Base-by-base conservation (phyloP, 2,113 vertebrate genomes). In the Nothocercus julius region DNA sequence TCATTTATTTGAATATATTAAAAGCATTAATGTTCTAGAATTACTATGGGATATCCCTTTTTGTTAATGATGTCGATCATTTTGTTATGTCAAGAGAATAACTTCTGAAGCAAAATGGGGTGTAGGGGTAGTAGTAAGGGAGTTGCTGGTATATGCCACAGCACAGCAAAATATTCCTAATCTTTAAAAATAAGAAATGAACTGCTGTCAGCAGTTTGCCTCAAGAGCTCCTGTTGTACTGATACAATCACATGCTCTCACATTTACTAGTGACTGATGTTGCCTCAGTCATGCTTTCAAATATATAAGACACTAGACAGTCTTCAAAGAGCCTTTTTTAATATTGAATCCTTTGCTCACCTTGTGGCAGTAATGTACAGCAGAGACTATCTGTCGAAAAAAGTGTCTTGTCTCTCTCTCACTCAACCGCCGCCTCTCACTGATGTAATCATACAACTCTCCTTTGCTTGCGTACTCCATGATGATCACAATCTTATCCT, bases 401-500 rank as follows among this genome's bases (percentile, higher is more conserved):
- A 99, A 99, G 95, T 98, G 99, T 68, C 99, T 97, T 2, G 99
- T 99, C 97, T 99, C 99, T 70, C 99, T 97, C 95, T 99, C 99
- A 0, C 98, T 99, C 78, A 99, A 97, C 81, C 98, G 98, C 36
- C 99, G 97, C 69, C 99, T 98, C 97, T 99, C 99, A 9, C 99
- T 99, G 98, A 99, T 99, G 97, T 99, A 99, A 96, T 99, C 99
- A 0, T 99, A 99, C 93, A 99, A 94, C 97, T 99, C 99, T 6
- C 99, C 99, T 97, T 99, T 99, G 94, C 99, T 99, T 82, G 99
- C 98, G 4, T 98, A 98, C 40, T 98, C 98, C 99, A 99, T 99
- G 97, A 99, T 99, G 77, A 99, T 99, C 95, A 99, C 99, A 81
- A 99, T 99, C 97, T 99, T 99, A 97, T 99, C 99, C 96, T 99